Conservation (phyloP, 1,140 invertebrate species). For the Phortica variegata region DNA sequence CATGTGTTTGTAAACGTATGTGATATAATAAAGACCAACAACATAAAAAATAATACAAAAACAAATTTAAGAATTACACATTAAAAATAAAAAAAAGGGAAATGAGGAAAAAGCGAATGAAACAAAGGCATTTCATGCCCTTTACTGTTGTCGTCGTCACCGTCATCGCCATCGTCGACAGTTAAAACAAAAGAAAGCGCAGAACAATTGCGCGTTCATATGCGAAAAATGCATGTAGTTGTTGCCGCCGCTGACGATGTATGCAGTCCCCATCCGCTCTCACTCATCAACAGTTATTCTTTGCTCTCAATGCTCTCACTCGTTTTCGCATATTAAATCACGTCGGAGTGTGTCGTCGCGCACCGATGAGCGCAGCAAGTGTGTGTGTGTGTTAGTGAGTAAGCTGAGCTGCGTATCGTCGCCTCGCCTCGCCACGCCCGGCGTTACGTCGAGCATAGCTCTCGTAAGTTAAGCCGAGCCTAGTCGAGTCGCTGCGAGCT, state of each 20-base stretch:
- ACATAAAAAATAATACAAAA: no score
- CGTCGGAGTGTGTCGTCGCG: no score
- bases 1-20: no score
- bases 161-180: not conserved
- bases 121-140: not conserved
- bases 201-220: conserved; percentile 44
- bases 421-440: conserved; percentile 6
- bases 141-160: no score
- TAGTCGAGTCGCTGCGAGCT: conserved; percentile 18
- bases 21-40: no score
- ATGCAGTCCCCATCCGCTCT: no score
- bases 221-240: conserved; percentile 22
- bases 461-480: conserved; percentile 7
- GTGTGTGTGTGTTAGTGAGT: no score
- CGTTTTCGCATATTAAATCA: no score
- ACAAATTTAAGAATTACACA: no score
- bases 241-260: conserved; percentile 10
- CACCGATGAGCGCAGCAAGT: no score
- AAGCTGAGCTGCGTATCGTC: conserved; percentile 17
- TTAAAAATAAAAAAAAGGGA: conserved; percentile 27
- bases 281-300: no score
- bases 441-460: conserved; percentile 2
- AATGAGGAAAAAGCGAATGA: not conserved
- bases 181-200: conserved; percentile 50
- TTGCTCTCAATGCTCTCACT: no score